phyloP scores from a whole-genome alignment of 2,888 invertebrate species.

The Drosophila dives region DNA sequence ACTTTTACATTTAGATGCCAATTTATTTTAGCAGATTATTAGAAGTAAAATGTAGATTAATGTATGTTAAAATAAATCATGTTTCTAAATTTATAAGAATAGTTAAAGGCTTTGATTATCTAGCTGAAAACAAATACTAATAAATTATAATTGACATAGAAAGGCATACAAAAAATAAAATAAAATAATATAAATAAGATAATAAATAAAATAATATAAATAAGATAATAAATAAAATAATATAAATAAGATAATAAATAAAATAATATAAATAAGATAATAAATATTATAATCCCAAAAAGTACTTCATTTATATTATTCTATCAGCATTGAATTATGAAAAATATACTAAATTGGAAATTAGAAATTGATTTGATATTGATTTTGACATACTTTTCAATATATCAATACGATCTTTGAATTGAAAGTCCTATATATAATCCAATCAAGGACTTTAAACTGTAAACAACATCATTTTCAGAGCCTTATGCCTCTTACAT shows the following conservation, averaged over 20 bases:
- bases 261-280: neutral
- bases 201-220: too few relatives aligned
- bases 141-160: neutral
- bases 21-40: too few relatives aligned
- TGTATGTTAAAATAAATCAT: too few relatives aligned
- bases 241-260: neutral
- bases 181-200: neutral
- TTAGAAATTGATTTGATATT: neutral
- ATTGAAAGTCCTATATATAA: too few relatives aligned
- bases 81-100: too few relatives aligned
- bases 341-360: too few relatives aligned
- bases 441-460: neutral
- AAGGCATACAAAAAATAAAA: neutral
- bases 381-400: neutral
- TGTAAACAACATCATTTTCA: too few relatives aligned
- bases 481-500: neutral
- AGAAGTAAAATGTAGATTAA: too few relatives aligned
- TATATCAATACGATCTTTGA: neutral
- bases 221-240: neutral
- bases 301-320: too few relatives aligned
- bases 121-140: neutral
- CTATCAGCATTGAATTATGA: too few relatives aligned
- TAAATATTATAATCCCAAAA: neutral
- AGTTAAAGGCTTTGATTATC: neutral
- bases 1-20: too few relatives aligned